phyloP scores from a whole-genome alignment of 1,140 invertebrate species.

The Leptestheria dahalacensis region DNA sequence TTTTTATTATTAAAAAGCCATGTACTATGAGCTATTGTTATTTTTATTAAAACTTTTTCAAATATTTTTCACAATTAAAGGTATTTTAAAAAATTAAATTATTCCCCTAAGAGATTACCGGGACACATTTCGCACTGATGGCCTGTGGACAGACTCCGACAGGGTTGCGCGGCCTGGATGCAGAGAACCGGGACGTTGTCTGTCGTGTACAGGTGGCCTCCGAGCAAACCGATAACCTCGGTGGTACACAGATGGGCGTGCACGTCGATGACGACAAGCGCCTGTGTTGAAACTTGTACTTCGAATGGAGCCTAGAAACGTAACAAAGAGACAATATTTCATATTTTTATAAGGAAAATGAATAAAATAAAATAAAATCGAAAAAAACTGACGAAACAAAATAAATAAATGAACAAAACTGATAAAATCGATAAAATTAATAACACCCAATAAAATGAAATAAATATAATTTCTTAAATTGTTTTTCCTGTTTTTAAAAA shows the following conservation, averaged over 20 bases:
- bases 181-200: conserved; percentile 23
- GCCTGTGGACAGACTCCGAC: conserved; percentile 38
- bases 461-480: no score
- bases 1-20: neutral
- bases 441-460: no score
- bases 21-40: neutral
- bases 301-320: conserved; percentile 42
- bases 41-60: no score
- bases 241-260: conserved; percentile 47
- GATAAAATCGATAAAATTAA: no score
- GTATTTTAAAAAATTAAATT: no score
- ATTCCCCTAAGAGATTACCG: no score
- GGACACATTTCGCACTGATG: conserved; percentile 65
- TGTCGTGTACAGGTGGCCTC: conserved; percentile 32
- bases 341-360: neutral
- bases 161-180: conserved; percentile 38
- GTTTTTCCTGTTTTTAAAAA: neutral
- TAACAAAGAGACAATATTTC: neutral
- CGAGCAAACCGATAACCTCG: conserved; percentile 57
- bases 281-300: conserved; percentile 38
- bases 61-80: no score
- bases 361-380: conserved; percentile 4
- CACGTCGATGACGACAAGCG: conserved; percentile 46
- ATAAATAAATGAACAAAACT: no score
- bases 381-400: no score